phyloP scores from a whole-genome alignment of 2,888 invertebrate species.

The Thereva unica region DNA sequence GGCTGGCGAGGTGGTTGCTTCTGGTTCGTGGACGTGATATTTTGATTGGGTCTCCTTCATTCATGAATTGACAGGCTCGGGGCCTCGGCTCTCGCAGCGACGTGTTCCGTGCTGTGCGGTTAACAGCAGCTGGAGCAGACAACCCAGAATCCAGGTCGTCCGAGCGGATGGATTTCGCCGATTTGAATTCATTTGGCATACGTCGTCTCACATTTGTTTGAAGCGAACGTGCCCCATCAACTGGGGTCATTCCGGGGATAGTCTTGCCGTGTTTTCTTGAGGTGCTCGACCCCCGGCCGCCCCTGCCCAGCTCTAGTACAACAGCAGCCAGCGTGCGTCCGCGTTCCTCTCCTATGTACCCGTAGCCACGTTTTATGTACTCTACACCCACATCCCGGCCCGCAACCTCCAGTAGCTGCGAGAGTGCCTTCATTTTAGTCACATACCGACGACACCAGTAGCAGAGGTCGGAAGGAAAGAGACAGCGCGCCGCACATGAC shows the following conservation, averaged over 20 bases:
- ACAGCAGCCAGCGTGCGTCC: slow-evolving; percentile 18
- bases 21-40: slow-evolving; percentile 39
- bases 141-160: slow-evolving; percentile 35
- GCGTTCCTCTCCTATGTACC: slow-evolving; percentile 19
- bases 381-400: slow-evolving; percentile 25
- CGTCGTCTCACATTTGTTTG: slow-evolving; percentile 40
- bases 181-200: slow-evolving; percentile 42
- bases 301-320: slow-evolving; percentile 13
- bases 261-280: slow-evolving; percentile 23
- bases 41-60: slow-evolving; percentile 40
- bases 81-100: not conserved
- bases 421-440: slow-evolving; percentile 31
- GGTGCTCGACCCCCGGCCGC: slow-evolving; percentile 13
- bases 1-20: slow-evolving; percentile 21
- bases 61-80: slow-evolving; percentile 36
- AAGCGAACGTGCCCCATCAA: slow-evolving; percentile 38
- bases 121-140: slow-evolving; percentile 4
- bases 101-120: slow-evolving; percentile 18
- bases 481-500: slow-evolving; percentile 36
- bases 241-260: slow-evolving; percentile 28
- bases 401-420: too few relatives aligned
- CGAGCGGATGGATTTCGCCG: slow-evolving; percentile 33
- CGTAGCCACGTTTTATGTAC: slow-evolving; percentile 19
- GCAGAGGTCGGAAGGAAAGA: slow-evolving; percentile 26
- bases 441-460: slow-evolving; percentile 26